Evolutionary conservation across 2,888 invertebrate genomes (phyloP), one percentile per base, ranked within the genome.

Genomic region (Merodon equestris): DNA sequence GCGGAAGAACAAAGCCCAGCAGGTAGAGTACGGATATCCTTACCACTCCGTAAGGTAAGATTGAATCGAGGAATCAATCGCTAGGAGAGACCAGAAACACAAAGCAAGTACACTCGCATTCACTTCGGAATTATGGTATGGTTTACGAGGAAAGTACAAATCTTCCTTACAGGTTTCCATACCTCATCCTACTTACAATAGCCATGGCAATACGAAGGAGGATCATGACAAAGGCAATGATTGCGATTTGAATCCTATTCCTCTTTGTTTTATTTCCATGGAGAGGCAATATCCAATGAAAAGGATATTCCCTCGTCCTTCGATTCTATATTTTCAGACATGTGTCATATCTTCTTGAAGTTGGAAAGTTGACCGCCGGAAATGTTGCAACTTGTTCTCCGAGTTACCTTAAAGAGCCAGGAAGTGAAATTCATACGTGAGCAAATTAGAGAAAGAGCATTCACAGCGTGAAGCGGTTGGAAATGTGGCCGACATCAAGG

Each of bases 211-310:
- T 27, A 60, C n/a, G 9, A 44, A 36, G 38, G 34, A 42, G 44
- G 19, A 60, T 67, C 54, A 67, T 42, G 34, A 68, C 51, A 27
- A 68, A 51, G 51, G 51, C 44, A 44, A 36, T 51, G 56, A 75
- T 75, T 75, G 50, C 45, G 40, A 68, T 64, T 63, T 42, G 63
- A 70, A 70, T 75, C 63, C 48, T 57, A 27, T 14, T 61, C 63
- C 17, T 68, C 57, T 54, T 74, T 61, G 51, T 27, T 18, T 63
- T 54, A 63, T 68, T 74, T 74, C 74, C 63, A 75, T 68, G 54
- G 9, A 17, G 27, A 14, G 15, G 47, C 36, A 54, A 19, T 38
- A 64, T 38, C 34, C 19, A 38, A 36, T 9, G 14, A 15, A 45
- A 15, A 47, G n/a, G 64, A 64, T 64, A 54, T 54, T 47, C 54